These are phyloP conservation scores for Tinea trinotella DNA, from an alignment of 2,888 invertebrate genomes.

Conservation along the genomic window DNA sequence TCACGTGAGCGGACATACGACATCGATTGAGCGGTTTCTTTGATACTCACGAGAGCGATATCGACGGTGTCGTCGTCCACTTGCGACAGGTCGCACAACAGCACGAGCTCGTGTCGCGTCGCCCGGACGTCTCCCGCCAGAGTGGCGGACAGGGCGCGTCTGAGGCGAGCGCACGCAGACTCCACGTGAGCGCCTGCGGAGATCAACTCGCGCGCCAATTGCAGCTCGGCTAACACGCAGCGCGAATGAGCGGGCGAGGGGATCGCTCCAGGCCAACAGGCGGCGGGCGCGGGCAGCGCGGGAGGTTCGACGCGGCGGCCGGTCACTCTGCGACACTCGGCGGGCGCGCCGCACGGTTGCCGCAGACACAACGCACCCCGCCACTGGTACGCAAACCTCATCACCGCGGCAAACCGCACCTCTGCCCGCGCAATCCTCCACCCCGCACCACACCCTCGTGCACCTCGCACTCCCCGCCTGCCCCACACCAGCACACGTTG, in stretches of 20 bases:
- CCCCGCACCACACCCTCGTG: slow-evolving; percentile 91
- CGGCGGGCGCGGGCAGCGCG: slow-evolving; percentile 80
- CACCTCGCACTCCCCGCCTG: slow-evolving; percentile 79
- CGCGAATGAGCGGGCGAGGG: slow-evolving; percentile 26
- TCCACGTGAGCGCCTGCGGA: slow-evolving; percentile 87
- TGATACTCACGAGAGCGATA: slow-evolving; percentile 83
- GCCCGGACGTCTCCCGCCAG: slow-evolving; percentile 66
- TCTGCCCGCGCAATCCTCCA: slow-evolving; percentile 84
- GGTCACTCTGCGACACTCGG: slow-evolving; percentile 80
- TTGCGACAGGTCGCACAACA: slow-evolving; percentile 87
- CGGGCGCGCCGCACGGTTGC: slow-evolving; percentile 85
- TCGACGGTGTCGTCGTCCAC: slow-evolving; percentile 88
- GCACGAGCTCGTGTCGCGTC: slow-evolving; percentile 75
- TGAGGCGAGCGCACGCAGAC: slow-evolving; percentile 82
- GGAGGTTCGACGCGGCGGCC: slow-evolving; percentile 85
- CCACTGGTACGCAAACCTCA: slow-evolving; percentile 88
- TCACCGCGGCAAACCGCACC: slow-evolving; percentile 35
- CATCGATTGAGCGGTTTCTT: neutral
- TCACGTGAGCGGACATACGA: neutral
- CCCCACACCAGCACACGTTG: slow-evolving; percentile 87
- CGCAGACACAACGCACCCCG: slow-evolving; percentile 85
- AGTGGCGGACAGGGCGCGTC: slow-evolving; percentile 79
- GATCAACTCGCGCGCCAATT: slow-evolving; percentile 81
- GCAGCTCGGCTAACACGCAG: slow-evolving; percentile 84
- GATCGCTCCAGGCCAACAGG: slow-evolving; percentile 83